These are phyloP conservation scores for Alouatta caraya DNA, from an alignment of 2,797 vertebrate genomes.

Conservation along the genomic window DNA sequence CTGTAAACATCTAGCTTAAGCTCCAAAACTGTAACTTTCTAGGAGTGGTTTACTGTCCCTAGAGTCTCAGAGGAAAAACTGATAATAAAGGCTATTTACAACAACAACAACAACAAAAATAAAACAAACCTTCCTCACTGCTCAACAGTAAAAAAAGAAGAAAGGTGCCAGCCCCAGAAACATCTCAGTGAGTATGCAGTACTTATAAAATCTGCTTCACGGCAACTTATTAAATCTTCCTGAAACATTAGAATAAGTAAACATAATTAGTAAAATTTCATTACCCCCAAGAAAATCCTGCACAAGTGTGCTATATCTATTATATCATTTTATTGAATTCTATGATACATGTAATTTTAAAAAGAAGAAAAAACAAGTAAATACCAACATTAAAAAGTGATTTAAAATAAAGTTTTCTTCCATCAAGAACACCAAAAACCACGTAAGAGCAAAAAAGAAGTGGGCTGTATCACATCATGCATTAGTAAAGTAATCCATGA, in stretches of 20 bases:
- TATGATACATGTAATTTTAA: background rate
- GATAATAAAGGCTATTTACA: background rate
- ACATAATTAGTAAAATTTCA: background rate
- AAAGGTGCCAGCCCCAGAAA: background rate
- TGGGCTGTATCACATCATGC: background rate
- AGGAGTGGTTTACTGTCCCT: background rate
- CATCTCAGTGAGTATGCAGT: background rate
- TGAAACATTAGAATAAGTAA: constrained; percentile 30
- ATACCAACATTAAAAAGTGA: background rate
- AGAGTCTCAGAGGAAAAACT: background rate
- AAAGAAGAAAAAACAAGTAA: constrained; percentile 6
- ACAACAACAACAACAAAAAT: background rate
- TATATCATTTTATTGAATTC: background rate
- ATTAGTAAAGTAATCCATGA: background rate
- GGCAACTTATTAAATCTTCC: constrained; percentile 17
- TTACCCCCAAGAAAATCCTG: background rate
- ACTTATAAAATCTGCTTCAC: background rate
- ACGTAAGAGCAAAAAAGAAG: background rate
- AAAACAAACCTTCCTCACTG: background rate
- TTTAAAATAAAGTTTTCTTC: constrained; percentile 36
- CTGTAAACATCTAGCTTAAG: background rate
- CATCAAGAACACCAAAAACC: constrained; percentile 29
- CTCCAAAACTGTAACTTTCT: background rate
- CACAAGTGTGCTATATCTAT: background rate
- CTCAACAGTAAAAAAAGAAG: background rate